These are phyloP conservation scores for Xerus inauris DNA, from an alignment of 2,113 vertebrate genomes.

Conservation along the genomic window DNA sequence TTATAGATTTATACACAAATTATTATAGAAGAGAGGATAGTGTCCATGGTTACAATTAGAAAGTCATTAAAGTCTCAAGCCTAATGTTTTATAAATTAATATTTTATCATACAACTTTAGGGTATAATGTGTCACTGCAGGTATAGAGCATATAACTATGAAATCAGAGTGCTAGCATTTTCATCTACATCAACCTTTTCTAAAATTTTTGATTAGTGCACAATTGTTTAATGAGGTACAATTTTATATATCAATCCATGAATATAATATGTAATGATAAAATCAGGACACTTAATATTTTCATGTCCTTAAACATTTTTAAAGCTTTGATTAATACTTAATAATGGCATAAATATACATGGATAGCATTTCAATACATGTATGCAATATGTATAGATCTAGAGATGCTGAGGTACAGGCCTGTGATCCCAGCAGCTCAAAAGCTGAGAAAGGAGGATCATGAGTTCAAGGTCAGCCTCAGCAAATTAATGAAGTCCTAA, in stretches of 20 bases:
- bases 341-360: too few species aligned
- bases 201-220: background rate
- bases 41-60: background rate
- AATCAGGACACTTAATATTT: background rate
- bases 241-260: background rate
- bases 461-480: too few species aligned
- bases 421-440: too few species aligned
- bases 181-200: background rate
- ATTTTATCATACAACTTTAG: background rate
- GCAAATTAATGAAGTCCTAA: too few species aligned
- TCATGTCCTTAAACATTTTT: background rate
- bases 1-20: background rate
- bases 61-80: background rate
- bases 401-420: too few species aligned
- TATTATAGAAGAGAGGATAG: background rate
- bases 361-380: too few species aligned
- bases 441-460: too few species aligned
- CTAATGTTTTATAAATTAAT: background rate
- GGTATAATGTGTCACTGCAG: background rate
- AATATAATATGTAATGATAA: background rate
- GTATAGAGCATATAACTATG: background rate
- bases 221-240: background rate
- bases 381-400: too few species aligned
- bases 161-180: background rate
- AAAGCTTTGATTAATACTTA: too few species aligned